Evolutionary conservation across 1,140 invertebrate species (phyloP).

Genomic region (Drosophila santomea): DNA sequence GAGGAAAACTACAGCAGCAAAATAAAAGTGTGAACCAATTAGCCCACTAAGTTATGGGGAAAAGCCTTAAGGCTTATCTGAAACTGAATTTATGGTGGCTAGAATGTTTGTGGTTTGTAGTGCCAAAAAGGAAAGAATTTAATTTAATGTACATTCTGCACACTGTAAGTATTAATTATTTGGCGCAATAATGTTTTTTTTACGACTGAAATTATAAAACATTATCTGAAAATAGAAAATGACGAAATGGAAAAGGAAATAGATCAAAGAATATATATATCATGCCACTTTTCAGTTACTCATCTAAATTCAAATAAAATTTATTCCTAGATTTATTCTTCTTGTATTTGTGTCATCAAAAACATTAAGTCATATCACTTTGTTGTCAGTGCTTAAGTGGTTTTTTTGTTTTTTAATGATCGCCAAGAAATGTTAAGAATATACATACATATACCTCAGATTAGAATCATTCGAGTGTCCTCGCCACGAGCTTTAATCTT

Average conservation of each 20-base stretch:
- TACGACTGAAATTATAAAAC: constrained; percentile 16
- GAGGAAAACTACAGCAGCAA: constrained; percentile 36
- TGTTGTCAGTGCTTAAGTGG: constrained; percentile 8
- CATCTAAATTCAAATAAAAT: constrained; percentile 5
- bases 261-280: not conserved
- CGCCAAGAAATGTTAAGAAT: constrained; percentile 2
- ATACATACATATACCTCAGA: not conserved
- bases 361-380: constrained; percentile 11
- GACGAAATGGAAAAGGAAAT: constrained; percentile 40
- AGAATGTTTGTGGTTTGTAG: constrained; percentile 35
- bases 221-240: constrained; percentile 53
- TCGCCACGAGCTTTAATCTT: constrained; percentile 29
- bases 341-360: constrained; percentile 25
- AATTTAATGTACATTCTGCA: constrained; percentile 11
- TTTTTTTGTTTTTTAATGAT: constrained; percentile 8
- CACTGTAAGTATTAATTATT: constrained; percentile 33
- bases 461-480: constrained; percentile 1
- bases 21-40: constrained; percentile 72
- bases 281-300: not conserved
- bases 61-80: constrained; percentile 53
- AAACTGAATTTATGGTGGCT: constrained; percentile 12
- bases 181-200: constrained; percentile 23
- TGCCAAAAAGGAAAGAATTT: constrained; percentile 17
- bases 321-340: constrained; percentile 19
- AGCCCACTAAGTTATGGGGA: constrained; percentile 67